Evolutionary conservation across 2,797 vertebrate species (phyloP).

Genomic region (Hirundo rustica): DNA sequence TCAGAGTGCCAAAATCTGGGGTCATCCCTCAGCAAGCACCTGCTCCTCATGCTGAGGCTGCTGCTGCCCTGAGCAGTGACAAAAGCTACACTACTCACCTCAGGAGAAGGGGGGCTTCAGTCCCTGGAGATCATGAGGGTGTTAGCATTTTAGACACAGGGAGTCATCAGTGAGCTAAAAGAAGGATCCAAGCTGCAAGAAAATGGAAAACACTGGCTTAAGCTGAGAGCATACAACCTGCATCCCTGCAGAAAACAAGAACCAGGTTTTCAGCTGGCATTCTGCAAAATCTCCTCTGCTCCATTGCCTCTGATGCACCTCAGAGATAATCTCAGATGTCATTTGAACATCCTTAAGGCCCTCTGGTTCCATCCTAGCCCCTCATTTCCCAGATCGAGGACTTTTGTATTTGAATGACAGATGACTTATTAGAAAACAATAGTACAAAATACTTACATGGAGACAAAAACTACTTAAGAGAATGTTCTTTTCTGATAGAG

Average conservation of each 20-base stretch:
- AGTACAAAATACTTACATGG: conserved; percentile 7
- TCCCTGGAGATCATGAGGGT: background rate
- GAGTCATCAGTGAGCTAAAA: background rate
- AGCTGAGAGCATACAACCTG: fast-evolving
- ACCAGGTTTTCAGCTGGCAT: background rate
- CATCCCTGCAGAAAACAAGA: background rate
- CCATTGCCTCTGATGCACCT: background rate
- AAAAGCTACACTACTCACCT: background rate
- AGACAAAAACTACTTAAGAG: conserved; percentile 17
- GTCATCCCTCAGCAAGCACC: fast-evolving
- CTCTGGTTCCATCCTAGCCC: background rate
- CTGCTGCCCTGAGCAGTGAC: background rate
- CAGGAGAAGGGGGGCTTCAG: background rate
- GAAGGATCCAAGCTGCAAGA: background rate
- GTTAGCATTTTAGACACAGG: background rate
- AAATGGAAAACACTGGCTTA: background rate
- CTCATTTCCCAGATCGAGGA: background rate
- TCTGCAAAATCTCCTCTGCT: background rate
- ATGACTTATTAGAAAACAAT: conserved; percentile 26
- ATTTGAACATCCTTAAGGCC: background rate
- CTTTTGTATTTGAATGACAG: conserved; percentile 4
- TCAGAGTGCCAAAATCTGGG: fast-evolving
- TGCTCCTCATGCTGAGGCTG: fast-evolving
- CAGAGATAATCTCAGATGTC: background rate
- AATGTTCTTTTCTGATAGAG: conserved; percentile 34